phyloP scores from a whole-genome alignment of 2,888 invertebrate species.

The Timandra comae region DNA sequence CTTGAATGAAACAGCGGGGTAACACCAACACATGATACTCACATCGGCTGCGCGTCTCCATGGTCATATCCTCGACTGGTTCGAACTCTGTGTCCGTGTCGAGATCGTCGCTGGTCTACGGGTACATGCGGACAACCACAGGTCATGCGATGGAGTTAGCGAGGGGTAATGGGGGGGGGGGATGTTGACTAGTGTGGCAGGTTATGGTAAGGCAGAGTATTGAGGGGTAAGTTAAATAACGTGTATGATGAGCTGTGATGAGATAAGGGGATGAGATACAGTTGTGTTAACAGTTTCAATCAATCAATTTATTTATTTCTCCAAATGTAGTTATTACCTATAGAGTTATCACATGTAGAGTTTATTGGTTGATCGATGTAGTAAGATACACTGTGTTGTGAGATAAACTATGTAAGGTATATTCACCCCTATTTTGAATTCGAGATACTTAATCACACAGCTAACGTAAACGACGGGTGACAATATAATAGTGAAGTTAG shows the following conservation, averaged over 20 bases:
- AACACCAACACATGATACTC: constrained; percentile 59
- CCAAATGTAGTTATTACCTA: no score
- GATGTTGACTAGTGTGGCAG: background rate
- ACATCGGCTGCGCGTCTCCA: constrained; percentile 82
- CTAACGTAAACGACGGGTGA: no score
- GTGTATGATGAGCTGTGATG: background rate
- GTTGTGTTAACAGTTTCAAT: no score
- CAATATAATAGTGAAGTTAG: no score
- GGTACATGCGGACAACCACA: constrained; percentile 20
- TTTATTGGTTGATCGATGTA: no score
- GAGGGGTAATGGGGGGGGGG: background rate
- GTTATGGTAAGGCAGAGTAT: background rate
- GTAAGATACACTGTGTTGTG: no score
- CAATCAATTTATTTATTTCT: no score
- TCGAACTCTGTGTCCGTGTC: constrained; percentile 83
- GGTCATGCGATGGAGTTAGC: background rate
- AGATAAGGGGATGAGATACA: background rate
- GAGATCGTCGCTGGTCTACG: constrained; percentile 80
- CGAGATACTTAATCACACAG: no score
- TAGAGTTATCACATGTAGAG: no score
- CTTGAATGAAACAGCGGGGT: no score
- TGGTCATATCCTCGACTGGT: constrained; percentile 81
- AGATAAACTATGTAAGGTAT: no score
- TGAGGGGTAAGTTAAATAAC: background rate
- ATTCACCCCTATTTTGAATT: no score